Conservation (phyloP, 2,888 invertebrate species). For the Andrena dorsata region DNA sequence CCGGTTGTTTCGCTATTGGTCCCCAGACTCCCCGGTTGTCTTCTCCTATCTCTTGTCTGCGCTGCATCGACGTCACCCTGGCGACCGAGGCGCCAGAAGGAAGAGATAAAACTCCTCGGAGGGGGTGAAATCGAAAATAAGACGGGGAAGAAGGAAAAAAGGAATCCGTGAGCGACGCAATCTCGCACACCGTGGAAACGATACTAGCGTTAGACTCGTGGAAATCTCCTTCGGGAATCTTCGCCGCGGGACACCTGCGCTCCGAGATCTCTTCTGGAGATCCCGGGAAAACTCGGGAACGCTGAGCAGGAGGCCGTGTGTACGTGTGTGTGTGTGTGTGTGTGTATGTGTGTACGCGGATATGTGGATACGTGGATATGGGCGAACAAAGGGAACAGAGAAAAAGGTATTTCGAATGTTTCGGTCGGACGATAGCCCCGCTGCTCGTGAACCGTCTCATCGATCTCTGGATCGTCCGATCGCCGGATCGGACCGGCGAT, state of each 20-base stretch:
- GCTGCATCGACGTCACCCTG: slow-evolving; percentile 53
- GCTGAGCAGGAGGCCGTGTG: slow-evolving; percentile 28
- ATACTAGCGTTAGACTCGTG: slow-evolving; percentile 69
- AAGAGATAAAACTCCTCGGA: slow-evolving; percentile 33
- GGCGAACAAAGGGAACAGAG: slow-evolving; percentile 15
- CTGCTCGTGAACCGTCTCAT: slow-evolving; percentile 21
- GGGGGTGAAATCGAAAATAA: slow-evolving; percentile 51
- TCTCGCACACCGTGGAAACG: slow-evolving; percentile 72
- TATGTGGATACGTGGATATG: background rate
- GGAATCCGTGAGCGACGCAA: slow-evolving; percentile 65
- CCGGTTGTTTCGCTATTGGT: slow-evolving; percentile 43
- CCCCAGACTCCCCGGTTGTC: slow-evolving; percentile 44
- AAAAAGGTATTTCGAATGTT: slow-evolving; percentile 29
- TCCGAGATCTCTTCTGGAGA: slow-evolving; percentile 62
- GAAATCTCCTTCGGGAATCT: slow-evolving; percentile 76
- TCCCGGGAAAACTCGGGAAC: slow-evolving; percentile 45
- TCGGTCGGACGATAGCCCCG: slow-evolving; percentile 22
- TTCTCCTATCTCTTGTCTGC: slow-evolving; percentile 44
- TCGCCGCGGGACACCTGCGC: slow-evolving; percentile 76
- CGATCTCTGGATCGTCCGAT: slow-evolving; percentile 41
- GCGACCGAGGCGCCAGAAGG: slow-evolving; percentile 35
- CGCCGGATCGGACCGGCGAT: slow-evolving; percentile 11
- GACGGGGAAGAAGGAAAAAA: slow-evolving; percentile 28
- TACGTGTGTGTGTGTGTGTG: background rate
- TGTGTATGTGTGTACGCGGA: no score